Percentiles rank a stretch among this genome's conserved stretches.
These are phyloP conservation scores for Oreotrochilus melanogaster DNA, from an alignment of 2,113 vertebrate genomes.

Conservation along the genomic window DNA sequence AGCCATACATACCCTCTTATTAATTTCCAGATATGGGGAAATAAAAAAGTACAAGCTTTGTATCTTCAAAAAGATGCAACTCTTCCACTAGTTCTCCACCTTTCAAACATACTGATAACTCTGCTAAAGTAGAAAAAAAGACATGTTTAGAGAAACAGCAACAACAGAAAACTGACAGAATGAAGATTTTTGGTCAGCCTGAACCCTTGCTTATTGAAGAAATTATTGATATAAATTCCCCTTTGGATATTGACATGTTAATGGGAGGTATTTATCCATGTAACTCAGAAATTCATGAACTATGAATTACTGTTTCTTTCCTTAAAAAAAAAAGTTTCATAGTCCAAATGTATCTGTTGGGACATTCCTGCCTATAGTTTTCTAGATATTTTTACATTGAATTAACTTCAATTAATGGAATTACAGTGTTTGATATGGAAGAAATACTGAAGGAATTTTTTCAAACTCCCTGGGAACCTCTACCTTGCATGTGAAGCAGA, in stretches of 20 bases:
- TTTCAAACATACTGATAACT: background rate
- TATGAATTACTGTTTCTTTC: background rate
- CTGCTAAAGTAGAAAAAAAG: background rate
- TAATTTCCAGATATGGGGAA: background rate
- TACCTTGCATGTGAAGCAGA: background rate
- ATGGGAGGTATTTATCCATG: background rate
- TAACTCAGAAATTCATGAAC: background rate
- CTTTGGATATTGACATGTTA: background rate
- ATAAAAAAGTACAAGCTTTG: background rate
- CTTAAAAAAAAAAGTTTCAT: background rate
- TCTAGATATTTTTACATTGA: background rate
- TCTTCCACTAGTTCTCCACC: background rate
- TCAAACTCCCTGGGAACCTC: background rate
- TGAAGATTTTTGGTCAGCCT: background rate
- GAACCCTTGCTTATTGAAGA: background rate
- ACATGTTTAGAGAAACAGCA: background rate
- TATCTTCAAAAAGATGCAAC: background rate
- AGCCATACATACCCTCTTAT: background rate
- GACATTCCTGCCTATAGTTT: background rate
- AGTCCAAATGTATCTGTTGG: background rate
- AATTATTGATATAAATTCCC: background rate
- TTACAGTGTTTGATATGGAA: background rate
- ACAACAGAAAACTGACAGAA: background rate
- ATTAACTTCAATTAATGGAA: constrained; percentile 6
- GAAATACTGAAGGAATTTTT: background rate